Evolutionary conservation across 2,113 vertebrate genomes (phyloP).

Genomic region (Mola mola): DNA sequence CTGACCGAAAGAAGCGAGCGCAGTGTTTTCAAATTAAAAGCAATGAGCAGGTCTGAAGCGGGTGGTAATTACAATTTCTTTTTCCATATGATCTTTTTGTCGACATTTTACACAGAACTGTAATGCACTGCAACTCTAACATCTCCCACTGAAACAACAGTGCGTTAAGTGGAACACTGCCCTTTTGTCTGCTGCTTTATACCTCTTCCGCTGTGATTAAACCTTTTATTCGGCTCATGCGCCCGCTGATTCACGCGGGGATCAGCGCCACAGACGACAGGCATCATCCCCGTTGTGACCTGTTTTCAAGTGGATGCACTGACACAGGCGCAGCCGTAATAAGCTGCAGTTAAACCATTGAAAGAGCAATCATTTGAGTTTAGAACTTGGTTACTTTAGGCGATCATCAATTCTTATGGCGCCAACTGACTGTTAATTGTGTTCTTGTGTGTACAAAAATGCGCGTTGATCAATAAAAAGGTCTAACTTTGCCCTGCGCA

Average conservation of each 20-base stretch:
- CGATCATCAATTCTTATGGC: too few species aligned
- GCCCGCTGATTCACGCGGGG: not conserved
- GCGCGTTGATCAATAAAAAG: too few species aligned
- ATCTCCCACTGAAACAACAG: constrained; percentile 1
- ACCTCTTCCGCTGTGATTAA: not conserved
- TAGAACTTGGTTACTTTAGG: too few species aligned
- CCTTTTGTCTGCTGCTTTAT: not conserved
- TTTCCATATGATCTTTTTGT: not conserved
- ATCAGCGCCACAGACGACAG: not conserved
- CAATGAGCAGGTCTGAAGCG: not conserved
- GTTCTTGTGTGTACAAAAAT: too few species aligned
- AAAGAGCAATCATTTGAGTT: too few species aligned
- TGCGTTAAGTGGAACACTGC: not conserved
- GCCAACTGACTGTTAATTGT: too few species aligned
- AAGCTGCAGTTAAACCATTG: not conserved
- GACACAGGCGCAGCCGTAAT: not conserved
- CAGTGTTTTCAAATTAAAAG: constrained; percentile 7
- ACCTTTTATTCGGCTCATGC: not conserved
- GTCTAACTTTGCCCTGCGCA: too few species aligned
- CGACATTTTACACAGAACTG: not conserved
- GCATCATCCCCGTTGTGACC: not conserved
- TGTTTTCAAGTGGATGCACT: too few species aligned
- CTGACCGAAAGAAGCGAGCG: constrained; percentile 24
- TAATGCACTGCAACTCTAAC: not conserved
- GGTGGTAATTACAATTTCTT: not conserved